A percentile compares a stretch with the other conserved stretches of the same genome.
These are phyloP conservation scores for Apomyelois bistriatella DNA, from an alignment of 2,888 invertebrate species.

Conservation along the genomic window DNA sequence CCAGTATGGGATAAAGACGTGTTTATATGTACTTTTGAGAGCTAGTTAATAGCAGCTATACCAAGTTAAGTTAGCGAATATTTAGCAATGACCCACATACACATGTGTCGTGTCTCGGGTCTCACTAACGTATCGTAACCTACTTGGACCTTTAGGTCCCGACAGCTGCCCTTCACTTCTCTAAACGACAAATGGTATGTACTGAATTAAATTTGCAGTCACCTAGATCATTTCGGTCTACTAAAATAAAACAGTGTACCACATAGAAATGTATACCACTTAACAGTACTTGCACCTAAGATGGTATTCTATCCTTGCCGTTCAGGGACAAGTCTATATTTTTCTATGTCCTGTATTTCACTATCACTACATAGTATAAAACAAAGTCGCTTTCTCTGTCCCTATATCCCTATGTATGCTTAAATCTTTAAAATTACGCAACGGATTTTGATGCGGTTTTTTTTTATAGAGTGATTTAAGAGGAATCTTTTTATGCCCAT, in stretches of 20 bases:
- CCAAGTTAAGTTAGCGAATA: background rate
- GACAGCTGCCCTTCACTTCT: constrained; percentile 32
- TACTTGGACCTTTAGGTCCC: constrained; percentile 14
- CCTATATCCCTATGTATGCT: too few relatives aligned
- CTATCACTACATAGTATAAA: too few relatives aligned
- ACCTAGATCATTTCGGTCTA: background rate
- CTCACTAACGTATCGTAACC: background rate
- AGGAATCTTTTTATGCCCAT: too few relatives aligned
- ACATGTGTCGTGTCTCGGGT: constrained; percentile 21
- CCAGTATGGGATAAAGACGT: background rate
- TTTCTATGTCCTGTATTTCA: too few relatives aligned
- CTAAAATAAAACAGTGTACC: background rate
- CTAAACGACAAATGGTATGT: background rate
- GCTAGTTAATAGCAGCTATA: background rate
- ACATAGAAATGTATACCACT: too few relatives aligned
- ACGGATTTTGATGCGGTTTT: too few relatives aligned
- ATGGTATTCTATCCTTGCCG: too few relatives aligned
- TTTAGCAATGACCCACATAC: constrained; percentile 24
- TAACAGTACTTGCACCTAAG: too few relatives aligned
- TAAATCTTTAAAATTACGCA: too few relatives aligned
- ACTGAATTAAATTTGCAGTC: background rate
- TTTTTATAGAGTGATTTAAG: too few relatives aligned
- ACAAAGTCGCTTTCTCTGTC: too few relatives aligned
- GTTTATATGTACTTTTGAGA: background rate
- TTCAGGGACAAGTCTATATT: too few relatives aligned